Evolutionary conservation across 2,888 invertebrate genomes (phyloP).

Genomic region (Clunio marinus): DNA sequence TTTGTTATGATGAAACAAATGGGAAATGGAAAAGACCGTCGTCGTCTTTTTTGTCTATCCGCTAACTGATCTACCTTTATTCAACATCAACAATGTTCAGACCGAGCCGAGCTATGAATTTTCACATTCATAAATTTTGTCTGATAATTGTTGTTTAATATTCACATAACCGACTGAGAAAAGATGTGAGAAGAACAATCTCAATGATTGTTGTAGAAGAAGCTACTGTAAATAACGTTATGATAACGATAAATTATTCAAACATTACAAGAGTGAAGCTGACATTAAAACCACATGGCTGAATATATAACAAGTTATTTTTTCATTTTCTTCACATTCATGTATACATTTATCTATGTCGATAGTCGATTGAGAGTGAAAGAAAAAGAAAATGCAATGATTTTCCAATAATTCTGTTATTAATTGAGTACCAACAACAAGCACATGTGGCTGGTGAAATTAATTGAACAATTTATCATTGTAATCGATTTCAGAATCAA

Average conservation of each 20-base stretch:
- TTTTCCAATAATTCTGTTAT: constrained; percentile 6
- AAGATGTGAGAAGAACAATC: too few relatives aligned
- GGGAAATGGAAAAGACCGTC: not conserved
- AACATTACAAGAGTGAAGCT: constrained; percentile 2
- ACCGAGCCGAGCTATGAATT: not conserved
- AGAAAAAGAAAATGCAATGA: not conserved
- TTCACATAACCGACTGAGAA: not conserved
- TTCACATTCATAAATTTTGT: constrained; percentile 7
- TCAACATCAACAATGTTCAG: constrained; percentile 6
- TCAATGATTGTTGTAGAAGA: not conserved
- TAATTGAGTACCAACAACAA: too few relatives aligned
- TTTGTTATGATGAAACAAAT: too few relatives aligned
- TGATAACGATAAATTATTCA: constrained; percentile 10
- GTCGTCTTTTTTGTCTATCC: not conserved
- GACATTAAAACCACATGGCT: not conserved
- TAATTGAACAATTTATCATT: not conserved
- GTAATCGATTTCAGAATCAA: not conserved
- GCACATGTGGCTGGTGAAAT: not conserved
- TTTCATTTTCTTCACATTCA: not conserved
- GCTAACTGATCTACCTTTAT: constrained; percentile 10
- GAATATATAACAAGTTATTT: not conserved
- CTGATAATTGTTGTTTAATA: constrained; percentile 1
- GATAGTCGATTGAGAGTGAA: too few relatives aligned
- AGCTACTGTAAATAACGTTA: constrained; percentile 7
- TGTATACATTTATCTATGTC: too few relatives aligned